These are phyloP conservation scores for Decapterus maruadsi DNA, from an alignment of 2,797 vertebrate genomes.

Conservation along the genomic window DNA sequence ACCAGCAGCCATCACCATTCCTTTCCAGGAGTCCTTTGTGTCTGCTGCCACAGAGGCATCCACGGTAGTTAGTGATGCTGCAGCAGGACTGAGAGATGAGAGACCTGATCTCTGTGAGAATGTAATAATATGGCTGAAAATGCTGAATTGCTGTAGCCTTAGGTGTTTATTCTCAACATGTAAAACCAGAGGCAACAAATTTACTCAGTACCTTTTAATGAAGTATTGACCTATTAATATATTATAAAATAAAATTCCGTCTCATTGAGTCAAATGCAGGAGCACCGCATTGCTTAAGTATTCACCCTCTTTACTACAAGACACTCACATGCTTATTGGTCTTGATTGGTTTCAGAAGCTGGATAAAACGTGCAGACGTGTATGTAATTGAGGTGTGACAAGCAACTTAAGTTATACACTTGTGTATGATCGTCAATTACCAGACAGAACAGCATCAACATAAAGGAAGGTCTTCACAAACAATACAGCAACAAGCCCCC, in stretches of 20 bases:
- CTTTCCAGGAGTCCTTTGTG: conserved; percentile 71
- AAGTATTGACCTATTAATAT: not conserved
- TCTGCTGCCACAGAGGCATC: conserved; percentile 62
- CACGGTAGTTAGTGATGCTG: conserved; percentile 43
- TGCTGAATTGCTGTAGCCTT: not conserved
- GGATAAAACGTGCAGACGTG: conserved; percentile 6
- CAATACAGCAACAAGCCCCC: not conserved
- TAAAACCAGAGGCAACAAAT: not conserved
- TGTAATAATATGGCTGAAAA: not conserved
- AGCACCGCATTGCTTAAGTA: not conserved
- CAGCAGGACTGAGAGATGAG: conserved; percentile 21
- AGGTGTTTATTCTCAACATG: not conserved
- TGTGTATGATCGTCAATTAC: not conserved
- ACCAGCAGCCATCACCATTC: conserved; percentile 50
- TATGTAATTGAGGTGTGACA: conserved; percentile 20
- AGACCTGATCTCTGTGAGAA: conserved; percentile 40
- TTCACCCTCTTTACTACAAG: not conserved
- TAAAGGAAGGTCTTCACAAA: not conserved
- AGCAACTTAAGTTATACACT: not conserved
- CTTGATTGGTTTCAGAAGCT: conserved; percentile 17
- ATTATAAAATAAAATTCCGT: not conserved
- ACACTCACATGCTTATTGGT: not conserved
- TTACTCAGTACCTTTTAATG: not conserved
- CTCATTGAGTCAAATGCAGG: not conserved
- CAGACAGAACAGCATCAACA: not conserved